Evolutionary conservation across 2,888 invertebrate genomes (phyloP).

Genomic region (Zygogramma bicolorata): DNA sequence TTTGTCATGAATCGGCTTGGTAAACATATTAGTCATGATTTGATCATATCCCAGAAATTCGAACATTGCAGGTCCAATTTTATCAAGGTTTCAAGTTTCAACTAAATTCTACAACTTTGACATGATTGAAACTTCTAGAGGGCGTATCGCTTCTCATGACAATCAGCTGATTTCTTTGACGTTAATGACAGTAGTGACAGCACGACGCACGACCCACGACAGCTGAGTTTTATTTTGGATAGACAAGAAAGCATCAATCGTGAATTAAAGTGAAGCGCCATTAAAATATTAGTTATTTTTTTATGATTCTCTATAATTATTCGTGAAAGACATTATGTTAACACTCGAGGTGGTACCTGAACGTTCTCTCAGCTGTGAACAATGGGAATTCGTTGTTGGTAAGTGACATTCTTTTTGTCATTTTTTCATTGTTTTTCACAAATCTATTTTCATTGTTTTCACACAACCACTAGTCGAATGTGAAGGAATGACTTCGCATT

Average conservation of each 20-base stretch:
- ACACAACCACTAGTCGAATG: slow-evolving; percentile 6
- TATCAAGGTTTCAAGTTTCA: too few species aligned
- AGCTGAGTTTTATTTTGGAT: slow-evolving; percentile 45
- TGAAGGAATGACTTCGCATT: not conserved
- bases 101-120: too few species aligned
- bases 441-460: slow-evolving; percentile 5
- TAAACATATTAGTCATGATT: too few species aligned
- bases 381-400: slow-evolving; percentile 98
- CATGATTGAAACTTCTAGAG: too few species aligned
- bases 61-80: too few species aligned
- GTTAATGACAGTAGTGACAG: not conserved
- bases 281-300: slow-evolving; percentile 29
- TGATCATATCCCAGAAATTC: too few species aligned
- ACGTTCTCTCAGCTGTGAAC: slow-evolving; percentile 94
- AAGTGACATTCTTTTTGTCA: slow-evolving; percentile 66
- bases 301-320: slow-evolving; percentile 25
- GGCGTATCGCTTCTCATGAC: not conserved
- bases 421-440: slow-evolving; percentile 32
- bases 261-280: slow-evolving; percentile 40
- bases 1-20: too few species aligned
- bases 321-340: slow-evolving; percentile 77
- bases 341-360: slow-evolving; percentile 97
- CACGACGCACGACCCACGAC: too few species aligned
- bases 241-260: slow-evolving; percentile 30
- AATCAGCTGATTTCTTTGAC: slow-evolving; percentile 23